Conservation (phyloP, 1,140 invertebrate species). For the Onthophagus taurus region DNA sequence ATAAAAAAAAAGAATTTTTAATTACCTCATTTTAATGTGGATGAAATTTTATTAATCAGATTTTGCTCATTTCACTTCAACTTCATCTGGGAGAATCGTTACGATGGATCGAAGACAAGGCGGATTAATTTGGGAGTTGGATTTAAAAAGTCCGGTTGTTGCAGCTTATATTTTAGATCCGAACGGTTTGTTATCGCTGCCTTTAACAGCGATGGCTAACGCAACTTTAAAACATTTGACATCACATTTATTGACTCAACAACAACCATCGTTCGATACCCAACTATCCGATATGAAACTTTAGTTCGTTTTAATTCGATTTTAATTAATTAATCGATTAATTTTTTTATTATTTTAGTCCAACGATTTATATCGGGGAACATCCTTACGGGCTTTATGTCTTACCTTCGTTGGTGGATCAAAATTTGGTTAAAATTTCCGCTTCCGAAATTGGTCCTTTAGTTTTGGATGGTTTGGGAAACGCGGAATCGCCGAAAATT, state of each 20-base stretch:
- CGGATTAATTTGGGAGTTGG: constrained; percentile 73
- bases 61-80: constrained; percentile 79
- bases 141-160: constrained; percentile 83
- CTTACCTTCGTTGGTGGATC: constrained; percentile 82
- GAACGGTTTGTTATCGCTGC: constrained; percentile 72
- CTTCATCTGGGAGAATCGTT: constrained; percentile 75
- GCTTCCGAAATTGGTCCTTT: constrained; percentile 49
- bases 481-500: constrained; percentile 30
- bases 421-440: constrained; percentile 64
- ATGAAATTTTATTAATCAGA: constrained; percentile 43
- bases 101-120: constrained; percentile 67
- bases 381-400: constrained; percentile 83
- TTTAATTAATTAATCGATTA: no score
- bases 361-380: constrained; percentile 89
- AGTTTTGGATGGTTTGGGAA: constrained; percentile 57
- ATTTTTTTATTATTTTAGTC: no score
- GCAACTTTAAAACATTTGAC: constrained; percentile 55
- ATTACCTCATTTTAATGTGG: constrained; percentile 5
- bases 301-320: constrained; percentile 63
- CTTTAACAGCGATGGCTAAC: constrained; percentile 83
- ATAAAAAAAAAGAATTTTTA: constrained; percentile 12
- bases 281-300: constrained; percentile 62
- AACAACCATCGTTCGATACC: constrained; percentile 21
- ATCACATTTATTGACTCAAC: constrained; percentile 21
- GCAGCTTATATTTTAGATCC: constrained; percentile 76